Evolutionary conservation across 92 coral and sea anemone genomes (phyloP).

Genomic region (Nematostella vectensis): DNA sequence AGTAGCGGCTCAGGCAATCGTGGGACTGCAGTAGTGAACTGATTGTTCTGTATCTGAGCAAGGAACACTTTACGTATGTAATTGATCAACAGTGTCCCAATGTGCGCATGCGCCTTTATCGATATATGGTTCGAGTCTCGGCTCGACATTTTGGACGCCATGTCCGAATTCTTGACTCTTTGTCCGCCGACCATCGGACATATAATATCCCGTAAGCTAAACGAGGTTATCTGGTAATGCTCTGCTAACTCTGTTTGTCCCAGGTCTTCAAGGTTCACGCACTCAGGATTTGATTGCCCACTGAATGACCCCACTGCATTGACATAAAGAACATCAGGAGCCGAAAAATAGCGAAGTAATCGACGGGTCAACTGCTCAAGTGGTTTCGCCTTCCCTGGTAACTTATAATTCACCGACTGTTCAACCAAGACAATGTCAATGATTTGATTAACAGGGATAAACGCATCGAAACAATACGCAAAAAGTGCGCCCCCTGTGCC

Average conservation of each 20-base stretch:
- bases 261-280: constrained; percentile 23
- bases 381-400: constrained; percentile 16
- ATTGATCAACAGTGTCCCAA: background rate
- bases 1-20: background rate
- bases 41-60: background rate
- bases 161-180: constrained; percentile 2
- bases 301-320: constrained; percentile 20
- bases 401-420: constrained; percentile 26
- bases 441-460: constrained; percentile 2
- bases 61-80: background rate
- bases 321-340: constrained; percentile 27
- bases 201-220: constrained; percentile 27
- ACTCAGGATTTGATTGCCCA: constrained; percentile 11
- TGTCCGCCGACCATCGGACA: constrained; percentile 1
- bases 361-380: constrained; percentile 30
- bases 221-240: constrained; percentile 26
- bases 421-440: constrained; percentile 31
- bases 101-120: constrained; percentile 25
- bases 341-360: constrained; percentile 3
- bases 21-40: background rate
- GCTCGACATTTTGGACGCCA: constrained; percentile 13
- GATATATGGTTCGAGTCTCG: constrained; percentile 16
- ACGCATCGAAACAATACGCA: constrained; percentile 31
- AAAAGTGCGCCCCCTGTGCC: constrained; percentile 29
- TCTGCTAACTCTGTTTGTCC: constrained; percentile 24